A percentile compares a stretch with the other conserved stretches of the same genome.
phyloP scores from a whole-genome alignment of 2,888 invertebrate genomes.

The Agonopterix alstromeriana region DNA sequence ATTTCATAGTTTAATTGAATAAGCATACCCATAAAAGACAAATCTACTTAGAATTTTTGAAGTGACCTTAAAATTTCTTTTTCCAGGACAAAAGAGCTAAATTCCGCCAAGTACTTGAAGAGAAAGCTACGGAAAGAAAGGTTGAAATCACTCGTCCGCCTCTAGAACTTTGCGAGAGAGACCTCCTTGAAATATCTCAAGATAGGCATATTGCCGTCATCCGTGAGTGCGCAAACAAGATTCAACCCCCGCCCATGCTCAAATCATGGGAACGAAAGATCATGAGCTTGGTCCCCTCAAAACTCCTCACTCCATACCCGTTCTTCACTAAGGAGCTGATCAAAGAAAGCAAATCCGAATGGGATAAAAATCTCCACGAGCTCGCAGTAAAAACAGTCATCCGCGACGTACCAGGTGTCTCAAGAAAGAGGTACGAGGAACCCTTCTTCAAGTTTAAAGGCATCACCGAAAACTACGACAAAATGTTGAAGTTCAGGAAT shows the following conservation, averaged over 20 bases:
- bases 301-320: conserved; percentile 75
- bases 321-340: conserved; percentile 70
- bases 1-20: too few relatives aligned
- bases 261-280: conserved; percentile 79
- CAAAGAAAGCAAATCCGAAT: conserved; percentile 75
- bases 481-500: conserved; percentile 75
- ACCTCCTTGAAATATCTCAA: conserved; percentile 65
- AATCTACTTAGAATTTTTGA: too few relatives aligned
- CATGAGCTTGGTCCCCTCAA: conserved; percentile 68
- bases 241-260: conserved; percentile 79
- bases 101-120: conserved; percentile 55
- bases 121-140: conserved; percentile 53
- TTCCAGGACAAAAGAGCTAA: conserved; percentile 63
- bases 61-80: background rate
- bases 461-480: conserved; percentile 75
- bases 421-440: conserved; percentile 62
- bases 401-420: conserved; percentile 74
- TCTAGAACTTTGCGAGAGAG: conserved; percentile 49
- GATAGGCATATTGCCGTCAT: conserved; percentile 72
- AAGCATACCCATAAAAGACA: too few relatives aligned
- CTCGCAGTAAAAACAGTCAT: conserved; percentile 81
- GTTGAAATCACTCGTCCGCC: conserved; percentile 46
- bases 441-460: conserved; percentile 79
- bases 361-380: conserved; percentile 77
- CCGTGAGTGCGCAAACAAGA: conserved; percentile 73